Conservation (phyloP, 2,797 vertebrate genomes). For the Aldrovandia affinis region DNA sequence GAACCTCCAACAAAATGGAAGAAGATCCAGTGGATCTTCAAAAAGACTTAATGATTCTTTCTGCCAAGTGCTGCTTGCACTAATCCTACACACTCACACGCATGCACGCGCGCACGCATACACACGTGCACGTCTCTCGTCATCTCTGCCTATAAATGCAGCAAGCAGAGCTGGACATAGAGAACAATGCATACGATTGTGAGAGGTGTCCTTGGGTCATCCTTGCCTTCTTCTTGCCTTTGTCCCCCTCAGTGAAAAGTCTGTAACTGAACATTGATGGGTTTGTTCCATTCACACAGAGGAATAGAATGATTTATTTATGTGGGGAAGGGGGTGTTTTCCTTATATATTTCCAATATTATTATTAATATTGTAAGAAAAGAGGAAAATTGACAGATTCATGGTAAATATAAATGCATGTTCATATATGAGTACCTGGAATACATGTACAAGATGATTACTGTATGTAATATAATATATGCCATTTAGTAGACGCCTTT, state of each 20-base stretch:
- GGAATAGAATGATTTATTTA: constrained; percentile 25
- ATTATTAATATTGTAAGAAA: not conserved
- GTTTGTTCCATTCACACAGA: constrained; percentile 23
- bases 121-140: constrained; percentile 52
- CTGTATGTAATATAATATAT: not conserved
- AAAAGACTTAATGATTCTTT: constrained; percentile 8
- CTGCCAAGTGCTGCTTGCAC: constrained; percentile 38
- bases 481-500: too few species aligned
- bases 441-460: not conserved
- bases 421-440: not conserved
- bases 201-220: constrained; percentile 60
- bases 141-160: constrained; percentile 70
- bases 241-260: not conserved
- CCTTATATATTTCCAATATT: not conserved
- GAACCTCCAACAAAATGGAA: constrained; percentile 54
- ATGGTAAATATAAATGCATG: too few species aligned
- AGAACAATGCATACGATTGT: constrained; percentile 70
- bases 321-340: not conserved
- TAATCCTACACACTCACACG: constrained; percentile 17
- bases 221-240: constrained; percentile 48
- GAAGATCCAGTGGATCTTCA: constrained; percentile 48
- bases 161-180: constrained; percentile 71
- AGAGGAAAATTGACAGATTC: too few species aligned
- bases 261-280: constrained; percentile 19
- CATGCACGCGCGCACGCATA: not conserved